These are phyloP conservation scores for Gallinago undulata DNA, from an alignment of 2,113 vertebrate genomes.

Conservation along the genomic window DNA sequence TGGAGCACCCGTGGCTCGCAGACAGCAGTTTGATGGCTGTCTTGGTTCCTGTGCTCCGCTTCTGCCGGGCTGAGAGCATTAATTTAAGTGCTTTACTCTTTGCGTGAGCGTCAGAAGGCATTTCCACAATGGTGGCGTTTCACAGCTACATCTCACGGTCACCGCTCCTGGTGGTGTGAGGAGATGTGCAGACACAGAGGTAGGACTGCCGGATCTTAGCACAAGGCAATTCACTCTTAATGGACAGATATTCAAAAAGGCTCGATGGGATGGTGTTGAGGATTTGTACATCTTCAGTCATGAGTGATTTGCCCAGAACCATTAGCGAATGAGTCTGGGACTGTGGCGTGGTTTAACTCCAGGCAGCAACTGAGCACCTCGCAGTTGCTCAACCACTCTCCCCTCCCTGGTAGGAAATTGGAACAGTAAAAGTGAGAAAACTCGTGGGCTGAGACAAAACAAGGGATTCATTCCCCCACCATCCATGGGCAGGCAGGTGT, in stretches of 20 bases:
- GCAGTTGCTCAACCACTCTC: background rate
- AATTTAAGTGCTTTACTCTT: background rate
- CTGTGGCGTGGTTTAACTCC: background rate
- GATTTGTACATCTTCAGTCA: background rate
- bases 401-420: background rate
- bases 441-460: background rate
- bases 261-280: background rate
- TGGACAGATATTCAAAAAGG: background rate
- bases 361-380: background rate
- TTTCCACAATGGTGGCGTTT: background rate
- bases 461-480: background rate
- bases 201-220: background rate
- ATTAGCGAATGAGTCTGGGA: background rate
- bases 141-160: background rate
- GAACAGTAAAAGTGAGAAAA: background rate
- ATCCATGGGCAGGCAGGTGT: background rate
- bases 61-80: background rate
- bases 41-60: background rate
- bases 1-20: background rate
- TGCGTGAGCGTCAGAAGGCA: background rate
- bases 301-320: background rate
- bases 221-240: background rate
- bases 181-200: background rate
- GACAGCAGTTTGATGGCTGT: background rate
- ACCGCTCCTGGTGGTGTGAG: background rate